These are phyloP conservation scores for Geophilus truncorum DNA, from an alignment of 2,888 invertebrate genomes.

Conservation along the genomic window DNA sequence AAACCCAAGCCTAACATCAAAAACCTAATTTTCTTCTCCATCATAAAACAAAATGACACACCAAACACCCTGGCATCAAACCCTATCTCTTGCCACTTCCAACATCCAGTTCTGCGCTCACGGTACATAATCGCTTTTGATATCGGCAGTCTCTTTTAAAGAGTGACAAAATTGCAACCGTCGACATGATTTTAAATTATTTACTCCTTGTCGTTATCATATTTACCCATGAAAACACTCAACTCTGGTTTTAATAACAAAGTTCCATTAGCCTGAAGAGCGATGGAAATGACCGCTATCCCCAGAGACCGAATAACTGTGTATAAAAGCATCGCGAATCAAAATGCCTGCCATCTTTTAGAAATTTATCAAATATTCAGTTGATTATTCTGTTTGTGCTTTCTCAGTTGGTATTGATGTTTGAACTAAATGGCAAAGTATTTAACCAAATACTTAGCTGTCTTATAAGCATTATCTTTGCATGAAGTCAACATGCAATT, in stretches of 20 bases:
- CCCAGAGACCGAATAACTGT: not conserved
- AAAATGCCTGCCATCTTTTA: no score
- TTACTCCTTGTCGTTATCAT: not conserved
- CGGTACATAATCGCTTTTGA: not conserved
- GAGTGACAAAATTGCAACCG: not conserved
- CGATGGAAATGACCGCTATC: not conserved
- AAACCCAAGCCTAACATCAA: not conserved
- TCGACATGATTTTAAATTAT: not conserved
- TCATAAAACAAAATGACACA: conserved; percentile 12
- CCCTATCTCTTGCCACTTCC: not conserved
- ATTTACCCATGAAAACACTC: no score
- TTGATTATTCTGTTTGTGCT: no score
- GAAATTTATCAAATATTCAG: no score
- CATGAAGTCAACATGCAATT: no score
- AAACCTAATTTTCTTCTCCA: not conserved
- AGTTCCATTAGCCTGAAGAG: not conserved
- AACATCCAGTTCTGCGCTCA: no score
- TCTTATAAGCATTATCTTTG: no score
- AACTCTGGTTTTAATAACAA: not conserved
- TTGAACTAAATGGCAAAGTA: no score
- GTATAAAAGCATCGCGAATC: not conserved
- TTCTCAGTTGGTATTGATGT: no score
- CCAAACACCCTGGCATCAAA: not conserved
- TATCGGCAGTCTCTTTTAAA: not conserved
- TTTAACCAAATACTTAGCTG: no score